Evolutionary conservation across 2,888 invertebrate species (phyloP), one percentile per base, ranked within the genome.

Genomic region (Stenodema calcarata): DNA sequence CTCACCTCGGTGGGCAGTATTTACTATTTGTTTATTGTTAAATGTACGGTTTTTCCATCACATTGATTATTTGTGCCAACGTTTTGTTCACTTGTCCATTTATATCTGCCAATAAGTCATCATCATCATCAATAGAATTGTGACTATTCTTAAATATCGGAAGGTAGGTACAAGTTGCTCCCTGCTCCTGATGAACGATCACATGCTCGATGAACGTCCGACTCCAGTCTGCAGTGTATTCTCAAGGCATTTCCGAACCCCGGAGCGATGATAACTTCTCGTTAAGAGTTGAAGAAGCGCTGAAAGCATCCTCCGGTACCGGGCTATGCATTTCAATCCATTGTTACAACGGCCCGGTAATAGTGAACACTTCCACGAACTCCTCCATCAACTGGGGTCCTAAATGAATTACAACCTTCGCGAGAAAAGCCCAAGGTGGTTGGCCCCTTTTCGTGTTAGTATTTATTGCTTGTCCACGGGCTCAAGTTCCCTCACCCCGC

Each of bases 371-470:
- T 75, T 75, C 35, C 41, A 30, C 41, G 35, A 75, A 41, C 73
- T 75, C 35, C 35, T 16, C 73, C 35, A 75, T 28, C 30, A 18
- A 28, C 35, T 28, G 35, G 14, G 18, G 28, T 35, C 35, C 73
- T 75, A 75, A 75, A 75, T 75, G 73, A 75, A 75, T 75, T 75
- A 75, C 73, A 30, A 41, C 73, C 30, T 54, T 41, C 73, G 16
- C 73, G 41, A 62, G 62, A 62, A 62, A 62, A 62, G 23, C 41
- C 73, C 35, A 35, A 75, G 73, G 41, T 41, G 73, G 73, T 18
- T 75, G 73, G 28, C 73, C 73, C 73, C 73, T 75, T 30, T 35
- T 35, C 73, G 35, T 28, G 73, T 6, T 18, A 30, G 41, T 62
- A 62, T 62, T 62, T 62, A 62, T 62, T 23, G 62, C 62, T 62